Evolutionary conservation across 2,113 vertebrate genomes (phyloP).

Genomic region (Rhadina sibilatrix): DNA sequence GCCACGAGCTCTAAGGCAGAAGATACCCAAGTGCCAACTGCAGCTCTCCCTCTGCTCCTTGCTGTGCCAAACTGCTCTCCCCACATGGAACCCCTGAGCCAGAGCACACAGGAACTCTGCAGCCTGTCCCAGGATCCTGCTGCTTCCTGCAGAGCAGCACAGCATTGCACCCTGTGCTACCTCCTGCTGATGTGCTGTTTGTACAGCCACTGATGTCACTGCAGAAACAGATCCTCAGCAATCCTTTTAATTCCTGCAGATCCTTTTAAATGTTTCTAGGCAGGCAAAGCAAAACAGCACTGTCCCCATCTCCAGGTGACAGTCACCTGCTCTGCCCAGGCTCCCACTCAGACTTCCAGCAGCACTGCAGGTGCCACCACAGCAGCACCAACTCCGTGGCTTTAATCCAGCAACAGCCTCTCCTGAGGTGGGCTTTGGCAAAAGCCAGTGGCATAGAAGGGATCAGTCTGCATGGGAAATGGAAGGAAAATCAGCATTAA

Average conservation of each 20-base stretch:
- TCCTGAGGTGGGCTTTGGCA: background rate
- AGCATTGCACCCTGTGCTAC: background rate
- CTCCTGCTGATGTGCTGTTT: background rate
- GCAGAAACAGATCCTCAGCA: constrained; percentile 10
- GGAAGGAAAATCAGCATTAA: background rate
- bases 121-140: too few species aligned
- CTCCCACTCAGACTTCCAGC: background rate
- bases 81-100: too few species aligned
- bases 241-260: constrained; percentile 39
- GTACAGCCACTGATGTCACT: constrained; percentile 12
- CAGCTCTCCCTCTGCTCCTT: background rate
- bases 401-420: background rate
- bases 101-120: background rate
- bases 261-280: constrained; percentile 39
- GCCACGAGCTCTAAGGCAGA: background rate
- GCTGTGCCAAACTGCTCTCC: background rate
- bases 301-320: background rate
- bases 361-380: background rate
- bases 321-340: background rate
- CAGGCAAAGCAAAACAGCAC: background rate
- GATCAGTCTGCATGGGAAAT: background rate
- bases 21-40: accelerated
- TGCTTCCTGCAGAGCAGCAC: background rate
- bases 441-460: background rate
- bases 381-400: background rate